Conservation (phyloP, 2,888 invertebrate genomes). For the Phaonia tiefii region DNA sequence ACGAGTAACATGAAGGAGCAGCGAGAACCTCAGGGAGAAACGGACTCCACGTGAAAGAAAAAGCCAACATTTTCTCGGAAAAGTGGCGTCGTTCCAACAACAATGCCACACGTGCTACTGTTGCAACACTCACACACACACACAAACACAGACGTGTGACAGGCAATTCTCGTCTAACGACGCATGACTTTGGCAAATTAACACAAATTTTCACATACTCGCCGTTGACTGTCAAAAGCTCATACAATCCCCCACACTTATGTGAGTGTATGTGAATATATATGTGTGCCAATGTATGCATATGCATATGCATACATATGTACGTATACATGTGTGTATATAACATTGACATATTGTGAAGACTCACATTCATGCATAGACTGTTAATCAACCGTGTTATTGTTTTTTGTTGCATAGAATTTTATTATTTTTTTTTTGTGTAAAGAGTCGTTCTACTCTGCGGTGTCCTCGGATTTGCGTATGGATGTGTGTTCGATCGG, state of each 20-base stretch:
- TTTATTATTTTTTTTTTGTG: constrained; percentile 39
- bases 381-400: constrained; percentile 47
- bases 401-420: constrained; percentile 37
- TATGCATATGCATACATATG: background rate
- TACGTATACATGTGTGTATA: background rate
- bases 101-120: constrained; percentile 20
- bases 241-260: background rate
- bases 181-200: constrained; percentile 69
- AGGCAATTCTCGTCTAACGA: constrained; percentile 43
- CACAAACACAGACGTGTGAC: background rate
- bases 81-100: constrained; percentile 24
- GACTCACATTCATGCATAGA: background rate
- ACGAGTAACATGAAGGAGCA: background rate
- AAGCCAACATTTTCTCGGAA: constrained; percentile 13
- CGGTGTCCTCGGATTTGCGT: background rate
- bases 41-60: background rate
- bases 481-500: background rate
- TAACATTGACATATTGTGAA: background rate
- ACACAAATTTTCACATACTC: constrained; percentile 66
- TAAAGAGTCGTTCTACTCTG: background rate
- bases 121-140: constrained; percentile 10
- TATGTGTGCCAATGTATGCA: background rate
- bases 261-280: background rate
- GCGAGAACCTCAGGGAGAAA: background rate
- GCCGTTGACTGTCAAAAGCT: constrained; percentile 11